Evolutionary conservation across 2,888 invertebrate species (phyloP).

Genomic region (Apamea crenata): DNA sequence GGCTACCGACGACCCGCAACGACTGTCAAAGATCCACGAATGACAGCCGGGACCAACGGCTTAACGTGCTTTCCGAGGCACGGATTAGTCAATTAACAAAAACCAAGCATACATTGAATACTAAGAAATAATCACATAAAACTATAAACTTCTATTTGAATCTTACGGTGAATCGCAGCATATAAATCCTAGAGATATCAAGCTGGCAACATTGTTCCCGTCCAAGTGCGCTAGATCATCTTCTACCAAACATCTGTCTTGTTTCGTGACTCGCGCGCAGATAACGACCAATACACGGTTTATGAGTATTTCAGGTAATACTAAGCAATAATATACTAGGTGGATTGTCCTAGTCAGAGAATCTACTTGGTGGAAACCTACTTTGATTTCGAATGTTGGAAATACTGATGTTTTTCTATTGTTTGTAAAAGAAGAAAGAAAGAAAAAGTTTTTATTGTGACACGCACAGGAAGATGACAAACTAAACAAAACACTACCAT

Average conservation of each 20-base stretch:
- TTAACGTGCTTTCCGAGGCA: too few relatives aligned
- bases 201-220: conserved; percentile 48
- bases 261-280: conserved; percentile 45
- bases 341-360: conserved; percentile 3
- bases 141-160: conserved; percentile 19
- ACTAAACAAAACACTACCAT: not conserved
- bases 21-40: too few relatives aligned
- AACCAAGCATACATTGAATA: conserved; percentile 12
- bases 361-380: conserved; percentile 2
- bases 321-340: conserved; percentile 24
- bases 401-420: not conserved
- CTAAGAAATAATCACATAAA: not conserved
- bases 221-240: conserved; percentile 40
- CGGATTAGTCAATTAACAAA: too few relatives aligned
- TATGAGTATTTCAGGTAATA: conserved; percentile 34
- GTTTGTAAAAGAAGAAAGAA: not conserved
- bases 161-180: conserved; percentile 16
- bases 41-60: too few relatives aligned
- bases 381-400: not conserved
- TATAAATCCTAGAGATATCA: conserved; percentile 51
- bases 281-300: conserved; percentile 45
- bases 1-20: too few relatives aligned
- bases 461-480: not conserved
- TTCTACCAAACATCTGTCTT: conserved; percentile 41
- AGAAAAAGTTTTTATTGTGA: not conserved